Evolutionary conservation across 2,113 vertebrate species (phyloP), one percentile per base, ranked within the genome.

Genomic region (human): DNA sequence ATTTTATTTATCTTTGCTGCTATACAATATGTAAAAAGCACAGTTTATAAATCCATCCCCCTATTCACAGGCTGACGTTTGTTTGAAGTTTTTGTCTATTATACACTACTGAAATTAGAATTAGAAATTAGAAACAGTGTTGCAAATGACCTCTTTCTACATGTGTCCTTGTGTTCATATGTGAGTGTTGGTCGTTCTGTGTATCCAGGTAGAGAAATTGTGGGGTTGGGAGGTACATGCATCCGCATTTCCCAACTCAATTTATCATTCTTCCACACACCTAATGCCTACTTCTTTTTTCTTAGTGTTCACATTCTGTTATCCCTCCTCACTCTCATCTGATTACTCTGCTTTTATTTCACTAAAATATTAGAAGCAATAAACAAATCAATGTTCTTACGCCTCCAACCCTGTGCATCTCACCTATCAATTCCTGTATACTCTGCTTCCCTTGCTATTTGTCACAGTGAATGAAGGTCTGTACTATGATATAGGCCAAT

Each of bases 401-500:
- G 45, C 43, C 8, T 66, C 55, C 66, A 79, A 8, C 17, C 14
- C 48, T 50, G 4, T 30, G 0, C 59, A 61, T 18, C 23, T 73
- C 14, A 50, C 45, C 64, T 48, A 11, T 25, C 17, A 23, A 50
- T 55, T 59, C 32, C 16, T 6, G 5, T 25, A 0, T 3, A 16
- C 12, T 18, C 32, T 45, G 14, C 16, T 86, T 72, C 64, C 32
- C 11, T 59, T 50, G 17, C n/a, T 83, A 23, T 55, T 75, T 23
- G 30, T 2, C 35, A 0, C 14, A 61, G 7, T n/a, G 23, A 40
- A 3, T 43, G 45, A 30, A 35, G 14, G 10, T 45, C 22, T 78
- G 7, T 30, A 12, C 11, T 50, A 20, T 55, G 6, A 9, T 8
- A 13, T 2, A 59, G 48, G 30, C 7, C 6, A 9, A 1, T 4